phyloP scores from a whole-genome alignment of 2,888 invertebrate species.

The Cecidostiba fungosa region DNA sequence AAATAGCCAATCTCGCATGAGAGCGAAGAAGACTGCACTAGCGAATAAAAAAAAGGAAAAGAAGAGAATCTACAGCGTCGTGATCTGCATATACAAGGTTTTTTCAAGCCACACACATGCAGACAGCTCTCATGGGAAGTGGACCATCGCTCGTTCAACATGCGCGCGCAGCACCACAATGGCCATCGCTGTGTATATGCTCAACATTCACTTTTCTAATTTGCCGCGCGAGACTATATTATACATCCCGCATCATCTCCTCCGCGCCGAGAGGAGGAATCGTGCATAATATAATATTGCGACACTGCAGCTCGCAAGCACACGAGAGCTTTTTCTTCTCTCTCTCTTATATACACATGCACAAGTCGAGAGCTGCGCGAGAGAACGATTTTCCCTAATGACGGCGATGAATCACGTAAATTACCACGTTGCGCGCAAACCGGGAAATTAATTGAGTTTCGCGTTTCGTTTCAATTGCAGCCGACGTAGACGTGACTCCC shows the following conservation, averaged over 20 bases:
- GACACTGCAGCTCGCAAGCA: conserved; percentile 5
- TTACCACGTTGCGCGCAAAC: neutral
- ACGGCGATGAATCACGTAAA: conserved; percentile 33
- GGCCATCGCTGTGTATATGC: neutral
- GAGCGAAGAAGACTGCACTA: neutral
- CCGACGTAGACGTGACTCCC: neutral
- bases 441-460: conserved; percentile 55
- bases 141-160: conserved; percentile 68
- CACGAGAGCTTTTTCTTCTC: conserved; percentile 3
- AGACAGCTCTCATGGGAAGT: conserved; percentile 68
- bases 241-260: neutral
- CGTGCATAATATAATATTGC: conserved; percentile 47
- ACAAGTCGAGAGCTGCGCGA: neutral
- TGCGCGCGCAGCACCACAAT: conserved; percentile 57
- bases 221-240: neutral
- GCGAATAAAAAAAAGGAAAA: neutral
- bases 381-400: conserved; percentile 45
- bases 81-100: conserved; percentile 21
- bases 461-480: neutral
- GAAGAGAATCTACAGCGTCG: neutral
- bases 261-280: conserved; percentile 25
- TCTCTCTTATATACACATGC: neutral
- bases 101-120: neutral
- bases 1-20: neutral
- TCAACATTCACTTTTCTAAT: conserved; percentile 16